These are phyloP conservation scores for Lepidothrix coronata DNA, from an alignment of 2,113 vertebrate genomes.

Conservation along the genomic window DNA sequence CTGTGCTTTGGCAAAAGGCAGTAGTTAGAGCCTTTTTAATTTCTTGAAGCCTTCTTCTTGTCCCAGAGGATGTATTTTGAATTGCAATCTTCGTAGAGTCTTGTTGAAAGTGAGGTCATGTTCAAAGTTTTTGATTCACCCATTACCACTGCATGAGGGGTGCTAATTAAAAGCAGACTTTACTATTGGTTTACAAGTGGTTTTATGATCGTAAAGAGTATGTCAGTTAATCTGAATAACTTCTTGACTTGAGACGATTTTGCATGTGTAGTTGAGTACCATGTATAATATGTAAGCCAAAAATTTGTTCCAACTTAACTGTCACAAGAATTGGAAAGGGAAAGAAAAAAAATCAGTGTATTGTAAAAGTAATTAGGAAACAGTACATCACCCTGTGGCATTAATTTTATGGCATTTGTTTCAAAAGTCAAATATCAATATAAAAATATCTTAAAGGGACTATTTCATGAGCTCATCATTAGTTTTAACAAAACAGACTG, in stretches of 20 bases:
- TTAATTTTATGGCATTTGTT: neutral
- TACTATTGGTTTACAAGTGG: neutral
- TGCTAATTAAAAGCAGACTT: neutral
- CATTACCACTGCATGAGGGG: accelerated
- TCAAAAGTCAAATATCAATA: neutral
- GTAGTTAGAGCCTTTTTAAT: neutral
- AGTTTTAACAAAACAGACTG: neutral
- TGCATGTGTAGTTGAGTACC: neutral
- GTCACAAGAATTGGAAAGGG: neutral
- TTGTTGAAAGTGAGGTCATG: neutral
- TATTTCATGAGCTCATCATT: neutral
- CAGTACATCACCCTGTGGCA: neutral
- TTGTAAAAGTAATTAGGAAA: neutral
- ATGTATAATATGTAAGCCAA: neutral
- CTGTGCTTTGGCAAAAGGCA: neutral
- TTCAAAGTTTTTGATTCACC: neutral
- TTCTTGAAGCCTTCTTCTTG: neutral
- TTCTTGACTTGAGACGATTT: neutral
- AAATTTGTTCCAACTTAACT: neutral
- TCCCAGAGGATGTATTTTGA: neutral
- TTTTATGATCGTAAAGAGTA: neutral
- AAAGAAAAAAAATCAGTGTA: neutral
- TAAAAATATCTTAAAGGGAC: neutral
- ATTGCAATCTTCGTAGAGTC: neutral
- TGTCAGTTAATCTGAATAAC: neutral